A percentile compares a stretch with the other conserved stretches of the same genome.
Conservation (phyloP, 2,113 vertebrate genomes). For the Chiloscyllium plagiosum region DNA sequence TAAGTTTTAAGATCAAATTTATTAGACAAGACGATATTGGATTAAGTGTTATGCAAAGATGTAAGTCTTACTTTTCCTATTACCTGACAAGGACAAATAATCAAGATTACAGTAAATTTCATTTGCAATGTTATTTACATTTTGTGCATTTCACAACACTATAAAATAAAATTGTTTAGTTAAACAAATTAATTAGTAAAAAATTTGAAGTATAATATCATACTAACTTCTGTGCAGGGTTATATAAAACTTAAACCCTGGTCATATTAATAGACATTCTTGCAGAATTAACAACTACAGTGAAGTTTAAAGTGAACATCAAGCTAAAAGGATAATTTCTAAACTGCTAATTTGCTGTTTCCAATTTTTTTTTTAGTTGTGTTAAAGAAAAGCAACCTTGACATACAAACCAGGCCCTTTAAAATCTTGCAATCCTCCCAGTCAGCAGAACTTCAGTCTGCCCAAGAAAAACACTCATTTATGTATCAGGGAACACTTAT, state of each 20-base stretch:
- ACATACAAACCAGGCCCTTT: neutral
- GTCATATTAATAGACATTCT: neutral
- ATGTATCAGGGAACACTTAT: neutral
- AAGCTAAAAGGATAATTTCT: neutral
- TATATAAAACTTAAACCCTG: neutral
- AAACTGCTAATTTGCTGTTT: neutral
- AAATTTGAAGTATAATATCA: neutral
- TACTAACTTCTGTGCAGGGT: neutral
- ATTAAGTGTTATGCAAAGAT: neutral
- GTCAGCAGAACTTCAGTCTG: neutral
- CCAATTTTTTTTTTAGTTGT: neutral
- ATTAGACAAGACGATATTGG: neutral
- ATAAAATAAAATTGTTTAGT: too few species aligned
- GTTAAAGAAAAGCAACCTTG: neutral
- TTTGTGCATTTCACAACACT: neutral
- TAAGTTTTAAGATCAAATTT: neutral
- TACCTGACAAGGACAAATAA: neutral
- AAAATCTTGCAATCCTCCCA: neutral
- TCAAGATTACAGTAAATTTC: neutral
- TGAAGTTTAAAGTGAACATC: neutral
- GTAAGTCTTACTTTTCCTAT: neutral
- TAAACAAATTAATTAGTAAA: neutral
- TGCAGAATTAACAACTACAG: neutral
- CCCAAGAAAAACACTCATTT: neutral
- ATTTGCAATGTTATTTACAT: neutral